Evolutionary conservation across 2,888 invertebrate species (phyloP), one percentile per base, ranked within the genome.

Genomic region (Phymatocera aterrima): DNA sequence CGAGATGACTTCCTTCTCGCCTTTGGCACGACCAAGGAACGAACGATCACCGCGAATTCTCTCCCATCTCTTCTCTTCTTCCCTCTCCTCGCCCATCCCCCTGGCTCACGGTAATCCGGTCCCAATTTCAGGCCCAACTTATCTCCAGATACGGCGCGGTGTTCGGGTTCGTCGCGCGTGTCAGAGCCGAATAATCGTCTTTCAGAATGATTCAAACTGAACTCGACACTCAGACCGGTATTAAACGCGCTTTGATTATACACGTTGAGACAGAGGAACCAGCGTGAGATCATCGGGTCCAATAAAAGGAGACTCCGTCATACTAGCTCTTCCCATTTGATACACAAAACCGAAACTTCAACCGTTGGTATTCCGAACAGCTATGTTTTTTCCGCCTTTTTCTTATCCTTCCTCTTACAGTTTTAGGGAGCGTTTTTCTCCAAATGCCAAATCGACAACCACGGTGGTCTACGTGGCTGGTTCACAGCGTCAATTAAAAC

Each of bases 1-100:
- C 83, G 75, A 80, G 72, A 72, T 78, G 78, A 80, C 80, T 80
- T 80, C 80, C 80, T 78, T 78, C 78, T 78, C 70, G 60, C 75
- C 75, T 57, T 75, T 75, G 75, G 75, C 75, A 57, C 57, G 40
- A 51, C 43, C 34, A 34, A 31, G 34, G 77, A 68, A 48, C 64
- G 37, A 75, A 65, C 60, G 72, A 43, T 72, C 68, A 60, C 34
- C 61, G 28, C 43, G 60, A 60, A 60, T 78, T 46, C 54, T 40
- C 68, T 15, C 15, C 51, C 18, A n/a, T 37, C 4, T 68, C 43
- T 43, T 12, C 24, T 37, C 54, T 15, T 40, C 54, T 37, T 46
- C 15, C 10, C 21, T 54, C 54, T 34, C 48, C 43, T 10, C 40
- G 3, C 46, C 4, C 64, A 6, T 12, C 28, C 28, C 5, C 24